Conservation (phyloP, 2,888 invertebrate species). For the Strigamia maritima region DNA sequence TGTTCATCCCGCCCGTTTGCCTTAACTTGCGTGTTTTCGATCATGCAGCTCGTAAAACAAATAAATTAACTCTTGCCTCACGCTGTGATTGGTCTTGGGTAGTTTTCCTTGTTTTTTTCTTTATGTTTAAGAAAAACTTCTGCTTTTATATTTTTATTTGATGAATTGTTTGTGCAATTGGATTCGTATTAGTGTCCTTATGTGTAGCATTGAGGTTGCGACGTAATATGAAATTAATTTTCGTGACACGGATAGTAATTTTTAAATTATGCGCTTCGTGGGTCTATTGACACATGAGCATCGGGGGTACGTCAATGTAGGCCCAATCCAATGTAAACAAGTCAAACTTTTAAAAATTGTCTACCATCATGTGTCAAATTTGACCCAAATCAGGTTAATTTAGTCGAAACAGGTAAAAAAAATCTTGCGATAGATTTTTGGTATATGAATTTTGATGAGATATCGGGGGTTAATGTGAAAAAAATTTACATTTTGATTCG, state of each 20-base stretch:
- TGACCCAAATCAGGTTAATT: background rate
- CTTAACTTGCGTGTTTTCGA: conserved; percentile 10
- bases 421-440: background rate
- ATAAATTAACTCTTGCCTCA: conserved; percentile 2
- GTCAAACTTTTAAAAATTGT: background rate
- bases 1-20: conserved; percentile 14
- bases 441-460: background rate
- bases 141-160: background rate
- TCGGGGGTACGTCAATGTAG: background rate
- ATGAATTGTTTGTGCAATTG: background rate
- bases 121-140: background rate
- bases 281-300: background rate
- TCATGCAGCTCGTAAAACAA: conserved; percentile 2
- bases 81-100: conserved; percentile 19
- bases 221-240: background rate
- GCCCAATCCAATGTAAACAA: conserved; percentile 2
- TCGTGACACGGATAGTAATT: background rate
- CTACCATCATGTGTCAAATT: background rate
- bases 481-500: background rate
- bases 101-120: background rate
- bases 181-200: no score
- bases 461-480: background rate
- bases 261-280: background rate
- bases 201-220: background rate
- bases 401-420: background rate